These are phyloP conservation scores for Mus pahari DNA, from an alignment of 2,113 vertebrate genomes.

Conservation along the genomic window DNA sequence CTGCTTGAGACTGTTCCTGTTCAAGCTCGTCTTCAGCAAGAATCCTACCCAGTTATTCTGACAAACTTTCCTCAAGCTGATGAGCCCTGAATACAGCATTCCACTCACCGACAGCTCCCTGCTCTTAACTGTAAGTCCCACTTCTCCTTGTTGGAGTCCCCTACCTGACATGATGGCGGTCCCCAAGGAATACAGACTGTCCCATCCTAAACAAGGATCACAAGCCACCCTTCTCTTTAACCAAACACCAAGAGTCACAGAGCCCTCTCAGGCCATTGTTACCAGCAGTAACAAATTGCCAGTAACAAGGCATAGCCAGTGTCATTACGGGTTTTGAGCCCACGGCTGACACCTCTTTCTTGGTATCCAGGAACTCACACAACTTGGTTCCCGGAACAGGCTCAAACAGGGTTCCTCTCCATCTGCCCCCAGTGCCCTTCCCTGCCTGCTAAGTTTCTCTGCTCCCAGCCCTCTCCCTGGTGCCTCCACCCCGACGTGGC, in stretches of 20 bases:
- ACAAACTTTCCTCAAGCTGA: not conserved
- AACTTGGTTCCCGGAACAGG: not conserved
- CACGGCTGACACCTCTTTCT: not conserved
- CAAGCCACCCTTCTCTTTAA: not conserved
- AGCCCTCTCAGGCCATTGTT: not conserved
- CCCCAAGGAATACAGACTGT: not conserved
- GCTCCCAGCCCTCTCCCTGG: not conserved
- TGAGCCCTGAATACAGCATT: not conserved
- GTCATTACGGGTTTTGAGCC: not conserved
- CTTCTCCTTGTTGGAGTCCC: not conserved
- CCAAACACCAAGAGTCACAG: not conserved
- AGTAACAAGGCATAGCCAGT: no score
- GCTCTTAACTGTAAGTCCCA: not conserved
- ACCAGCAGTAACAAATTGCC: not conserved
- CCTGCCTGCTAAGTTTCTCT: not conserved
- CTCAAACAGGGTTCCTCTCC: not conserved
- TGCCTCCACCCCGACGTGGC: accelerated
- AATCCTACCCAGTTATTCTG: not conserved
- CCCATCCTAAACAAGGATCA: not conserved
- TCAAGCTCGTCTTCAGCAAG: not conserved
- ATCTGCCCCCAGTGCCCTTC: no score
- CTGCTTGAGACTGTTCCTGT: not conserved
- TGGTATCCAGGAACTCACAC: not conserved
- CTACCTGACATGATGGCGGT: accelerated
- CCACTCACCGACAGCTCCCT: not conserved